Percentiles rank a stretch among this genome's conserved stretches.
These are phyloP conservation scores for Uropsilus gracilis DNA, from an alignment of 2,113 vertebrate genomes.

Conservation along the genomic window DNA sequence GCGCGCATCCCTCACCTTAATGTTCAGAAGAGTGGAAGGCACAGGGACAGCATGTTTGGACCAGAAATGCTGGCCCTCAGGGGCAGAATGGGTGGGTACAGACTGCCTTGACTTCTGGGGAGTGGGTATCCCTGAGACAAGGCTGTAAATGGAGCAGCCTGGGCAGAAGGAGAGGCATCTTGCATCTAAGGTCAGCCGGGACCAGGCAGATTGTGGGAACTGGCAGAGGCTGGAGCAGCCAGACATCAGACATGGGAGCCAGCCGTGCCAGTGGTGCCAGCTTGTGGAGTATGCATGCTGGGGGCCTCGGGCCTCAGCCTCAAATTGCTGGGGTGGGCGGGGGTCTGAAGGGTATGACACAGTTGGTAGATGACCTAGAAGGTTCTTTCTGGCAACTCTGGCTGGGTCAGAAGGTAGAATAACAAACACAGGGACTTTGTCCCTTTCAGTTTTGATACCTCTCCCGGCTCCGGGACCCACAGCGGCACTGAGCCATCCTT, in stretches of 20 bases:
- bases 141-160: neutral
- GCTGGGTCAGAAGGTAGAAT: neutral
- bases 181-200: neutral
- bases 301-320: neutral
- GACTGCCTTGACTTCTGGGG: neutral
- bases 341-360: neutral
- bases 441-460: neutral
- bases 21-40: neutral
- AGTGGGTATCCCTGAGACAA: neutral
- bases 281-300: rapidly evolving
- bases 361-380: neutral
- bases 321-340: neutral
- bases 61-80: neutral
- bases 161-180: neutral
- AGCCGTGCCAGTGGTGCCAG: neutral
- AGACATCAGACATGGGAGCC: rapidly evolving
- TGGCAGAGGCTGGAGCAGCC: no score
- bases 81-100: no score
- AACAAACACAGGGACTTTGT: neutral
- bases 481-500: no score
- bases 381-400: neutral
- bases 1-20: neutral
- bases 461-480: neutral
- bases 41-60: neutral
- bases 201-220: neutral